Evolutionary conservation across 2,888 invertebrate species (phyloP).

Genomic region (Brachynemurus nebulosus): DNA sequence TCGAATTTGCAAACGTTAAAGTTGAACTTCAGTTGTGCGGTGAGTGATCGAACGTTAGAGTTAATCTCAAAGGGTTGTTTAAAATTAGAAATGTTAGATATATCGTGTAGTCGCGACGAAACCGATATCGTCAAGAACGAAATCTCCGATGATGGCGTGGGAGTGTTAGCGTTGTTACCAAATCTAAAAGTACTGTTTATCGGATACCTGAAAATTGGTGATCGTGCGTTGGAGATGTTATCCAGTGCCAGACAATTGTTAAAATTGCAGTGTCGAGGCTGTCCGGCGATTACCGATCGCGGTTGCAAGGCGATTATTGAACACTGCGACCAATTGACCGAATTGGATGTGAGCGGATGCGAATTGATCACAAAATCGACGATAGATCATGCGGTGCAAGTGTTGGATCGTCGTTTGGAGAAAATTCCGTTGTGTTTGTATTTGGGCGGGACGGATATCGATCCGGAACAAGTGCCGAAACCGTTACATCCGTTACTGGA

Average conservation of each 20-base stretch:
- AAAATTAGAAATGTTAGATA: neutral
- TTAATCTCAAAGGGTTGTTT: conserved; percentile 3
- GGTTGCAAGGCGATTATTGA: neutral
- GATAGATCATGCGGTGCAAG: neutral
- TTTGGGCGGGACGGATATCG: conserved; percentile 5
- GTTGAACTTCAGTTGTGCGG: conserved; percentile 1
- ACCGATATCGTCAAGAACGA: neutral
- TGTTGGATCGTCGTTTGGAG: neutral
- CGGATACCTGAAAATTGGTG: neutral
- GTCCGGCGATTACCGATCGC: conserved; percentile 2
- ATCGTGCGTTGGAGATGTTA: neutral
- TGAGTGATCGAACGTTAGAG: conserved; percentile 2
- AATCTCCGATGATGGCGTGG: neutral
- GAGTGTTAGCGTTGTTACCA: conserved; percentile 4
- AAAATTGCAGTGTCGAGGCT: conserved; percentile 5
- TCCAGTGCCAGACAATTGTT: neutral
- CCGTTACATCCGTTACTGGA: neutral
- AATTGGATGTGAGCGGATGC: conserved; percentile 5
- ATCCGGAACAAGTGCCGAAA: neutral
- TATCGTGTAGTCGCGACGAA: conserved; percentile 1
- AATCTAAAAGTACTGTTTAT: neutral
- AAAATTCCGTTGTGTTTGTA: neutral
- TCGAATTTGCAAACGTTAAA: conserved; percentile 2
- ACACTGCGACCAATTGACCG: neutral
- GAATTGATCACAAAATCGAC: conserved; percentile 1